Evolutionary conservation across 2,888 invertebrate species (phyloP), one percentile per base, ranked within the genome.

Genomic region (Noctua comes): DNA sequence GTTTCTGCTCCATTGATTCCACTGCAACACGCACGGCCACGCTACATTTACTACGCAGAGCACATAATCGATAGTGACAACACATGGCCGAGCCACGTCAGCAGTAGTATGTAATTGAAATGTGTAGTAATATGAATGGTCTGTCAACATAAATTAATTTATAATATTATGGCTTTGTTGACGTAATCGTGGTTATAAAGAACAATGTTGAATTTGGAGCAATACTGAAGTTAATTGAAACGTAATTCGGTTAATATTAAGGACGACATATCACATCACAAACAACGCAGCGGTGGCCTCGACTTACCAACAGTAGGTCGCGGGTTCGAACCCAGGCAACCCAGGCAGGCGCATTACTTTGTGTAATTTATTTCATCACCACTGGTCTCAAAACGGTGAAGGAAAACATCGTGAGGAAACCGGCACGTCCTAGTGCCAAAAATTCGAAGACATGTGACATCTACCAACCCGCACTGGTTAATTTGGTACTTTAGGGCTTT

Each of bases 21-120:
- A 48, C n/a, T 64, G 31, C 48, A n/a, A 66, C 36, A 65, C 27
- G 57, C 72, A 16, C 1, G 27, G 8, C 16, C 48, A 57, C 31
- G 27, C 16, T n/a, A 57, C 78, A 46, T 2, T 16, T 71, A 65
- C 36, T 27, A 57, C 1, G 6, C n/a, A 54, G 13, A 36, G 13
- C 36, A 64, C 21, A 48, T 80, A 80, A 80, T 57, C 18, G 24
- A 16, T 36, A 46, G 24, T 54, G 65, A 57, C 54, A 46, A 71
- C 27, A 18, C 54, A 40, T 21, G 59, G 21, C n/a, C 13, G 10
- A 6, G 31, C 2, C 27, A 48, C 27, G 40, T 27, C 62, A 40
- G 5, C 8, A 48, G 18, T 3, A 31, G 24, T 43, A 43, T 43
- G 11, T 40, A 8, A 51, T 51, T 64, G 51, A 77, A 27, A 62